phyloP scores from a whole-genome alignment of 2,797 vertebrate genomes.

The Eremophila alpestris region DNA sequence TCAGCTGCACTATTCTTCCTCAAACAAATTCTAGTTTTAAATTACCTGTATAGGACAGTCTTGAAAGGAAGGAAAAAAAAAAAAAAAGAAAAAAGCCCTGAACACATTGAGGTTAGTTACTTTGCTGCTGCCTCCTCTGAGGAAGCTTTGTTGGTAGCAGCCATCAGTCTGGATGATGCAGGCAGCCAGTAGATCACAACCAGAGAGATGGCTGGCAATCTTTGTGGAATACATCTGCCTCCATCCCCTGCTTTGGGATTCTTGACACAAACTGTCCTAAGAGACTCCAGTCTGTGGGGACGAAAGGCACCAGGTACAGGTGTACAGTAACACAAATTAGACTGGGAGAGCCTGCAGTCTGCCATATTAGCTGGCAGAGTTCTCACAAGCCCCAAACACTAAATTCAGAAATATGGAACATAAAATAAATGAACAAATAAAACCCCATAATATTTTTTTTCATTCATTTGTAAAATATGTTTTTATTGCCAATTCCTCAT shows the following conservation, averaged over 20 bases:
- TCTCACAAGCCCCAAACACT: neutral
- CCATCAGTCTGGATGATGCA: neutral
- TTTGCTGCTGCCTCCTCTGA: neutral
- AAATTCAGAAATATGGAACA: neutral
- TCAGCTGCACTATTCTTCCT: neutral
- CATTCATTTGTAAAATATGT: neutral
- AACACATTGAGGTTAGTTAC: neutral
- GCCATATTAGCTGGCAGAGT: neutral
- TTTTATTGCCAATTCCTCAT: neutral
- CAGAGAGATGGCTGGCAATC: neutral
- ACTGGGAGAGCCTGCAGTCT: neutral
- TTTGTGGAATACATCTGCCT: neutral
- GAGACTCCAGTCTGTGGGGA: neutral
- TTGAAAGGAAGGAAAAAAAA: neutral
- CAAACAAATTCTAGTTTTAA: neutral
- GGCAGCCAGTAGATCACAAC: neutral
- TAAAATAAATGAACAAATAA: neutral
- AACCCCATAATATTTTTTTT: neutral
- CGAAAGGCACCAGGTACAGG: neutral
- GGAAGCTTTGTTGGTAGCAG: neutral
- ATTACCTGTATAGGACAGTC: neutral
- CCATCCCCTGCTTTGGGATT: neutral
- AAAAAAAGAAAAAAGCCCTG: rapidly evolving
- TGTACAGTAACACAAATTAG: neutral
- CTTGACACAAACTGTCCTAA: neutral